Percentiles rank a stretch among this genome's conserved stretches.
phyloP scores from a whole-genome alignment of 1,140 invertebrate genomes.

The Pentalonia nigronervosa region DNA sequence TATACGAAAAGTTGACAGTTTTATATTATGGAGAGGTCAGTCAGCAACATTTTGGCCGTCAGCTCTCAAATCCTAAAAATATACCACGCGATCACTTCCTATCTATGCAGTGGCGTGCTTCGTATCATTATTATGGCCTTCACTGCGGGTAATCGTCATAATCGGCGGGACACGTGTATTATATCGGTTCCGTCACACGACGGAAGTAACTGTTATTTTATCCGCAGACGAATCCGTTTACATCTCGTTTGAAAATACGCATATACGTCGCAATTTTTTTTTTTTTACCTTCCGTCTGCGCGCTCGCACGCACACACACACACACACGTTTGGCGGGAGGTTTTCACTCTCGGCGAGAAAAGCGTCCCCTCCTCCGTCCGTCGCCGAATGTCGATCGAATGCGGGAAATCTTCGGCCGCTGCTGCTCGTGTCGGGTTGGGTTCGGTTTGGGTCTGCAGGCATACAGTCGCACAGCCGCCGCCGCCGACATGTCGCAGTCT shows the following conservation, averaged over 20 bases:
- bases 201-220: slow-evolving; percentile 16
- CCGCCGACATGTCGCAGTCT: background rate
- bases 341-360: background rate
- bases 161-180: background rate
- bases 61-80: background rate
- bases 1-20: background rate
- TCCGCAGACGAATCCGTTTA: background rate
- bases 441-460: background rate
- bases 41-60: background rate
- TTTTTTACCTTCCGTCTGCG: background rate
- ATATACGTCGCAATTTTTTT: background rate
- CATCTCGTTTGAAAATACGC: background rate
- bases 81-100: background rate
- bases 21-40: background rate
- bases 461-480: background rate
- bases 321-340: background rate
- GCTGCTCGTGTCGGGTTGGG: background rate
- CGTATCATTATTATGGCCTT: background rate
- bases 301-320: background rate
- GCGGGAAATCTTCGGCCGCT: background rate
- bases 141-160: background rate
- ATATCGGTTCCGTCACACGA: background rate
- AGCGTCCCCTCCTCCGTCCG: background rate
- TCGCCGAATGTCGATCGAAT: background rate
- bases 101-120: too few species aligned